A percentile compares a stretch with the other conserved stretches of the same genome.
phyloP scores from a whole-genome alignment of 1,140 invertebrate genomes.

The Conus betulinus region DNA sequence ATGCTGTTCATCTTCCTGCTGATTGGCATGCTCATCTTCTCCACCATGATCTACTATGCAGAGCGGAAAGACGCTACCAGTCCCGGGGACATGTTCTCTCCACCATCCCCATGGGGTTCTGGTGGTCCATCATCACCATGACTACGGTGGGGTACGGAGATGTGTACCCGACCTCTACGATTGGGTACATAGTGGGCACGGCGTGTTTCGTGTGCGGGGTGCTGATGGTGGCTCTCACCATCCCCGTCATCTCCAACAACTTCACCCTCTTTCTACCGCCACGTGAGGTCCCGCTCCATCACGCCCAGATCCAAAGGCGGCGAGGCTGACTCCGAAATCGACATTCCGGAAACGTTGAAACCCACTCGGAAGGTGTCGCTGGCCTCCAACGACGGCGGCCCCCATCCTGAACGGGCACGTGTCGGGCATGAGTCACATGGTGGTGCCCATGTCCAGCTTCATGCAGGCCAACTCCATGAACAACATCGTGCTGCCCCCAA shows the following conservation, averaged over 20 bases:
- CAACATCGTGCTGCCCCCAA: constrained; percentile 51
- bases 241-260: constrained; percentile 73
- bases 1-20: constrained; percentile 97
- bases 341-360: constrained; percentile 44
- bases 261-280: constrained; percentile 72
- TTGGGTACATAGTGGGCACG: constrained; percentile 79
- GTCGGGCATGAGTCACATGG: constrained; percentile 40
- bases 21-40: constrained; percentile 97
- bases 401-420: constrained; percentile 65
- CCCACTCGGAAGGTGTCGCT: constrained; percentile 56
- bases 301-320: constrained; percentile 45
- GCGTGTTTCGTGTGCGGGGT: constrained; percentile 69
- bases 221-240: constrained; percentile 69
- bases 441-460: constrained; percentile 44
- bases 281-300: constrained; percentile 63
- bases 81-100: constrained; percentile 68
- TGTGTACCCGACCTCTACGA: constrained; percentile 62
- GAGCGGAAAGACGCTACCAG: constrained; percentile 81
- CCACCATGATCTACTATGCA: constrained; percentile 97
- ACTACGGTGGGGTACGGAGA: constrained; percentile 78
- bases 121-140: constrained; percentile 80
- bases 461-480: constrained; percentile 61
- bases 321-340: constrained; percentile 29
- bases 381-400: constrained; percentile 60
- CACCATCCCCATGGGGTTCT: constrained; percentile 76